Base-by-base conservation (phyloP, 2,797 vertebrate species). In the Atherinosoma microstoma region DNA sequence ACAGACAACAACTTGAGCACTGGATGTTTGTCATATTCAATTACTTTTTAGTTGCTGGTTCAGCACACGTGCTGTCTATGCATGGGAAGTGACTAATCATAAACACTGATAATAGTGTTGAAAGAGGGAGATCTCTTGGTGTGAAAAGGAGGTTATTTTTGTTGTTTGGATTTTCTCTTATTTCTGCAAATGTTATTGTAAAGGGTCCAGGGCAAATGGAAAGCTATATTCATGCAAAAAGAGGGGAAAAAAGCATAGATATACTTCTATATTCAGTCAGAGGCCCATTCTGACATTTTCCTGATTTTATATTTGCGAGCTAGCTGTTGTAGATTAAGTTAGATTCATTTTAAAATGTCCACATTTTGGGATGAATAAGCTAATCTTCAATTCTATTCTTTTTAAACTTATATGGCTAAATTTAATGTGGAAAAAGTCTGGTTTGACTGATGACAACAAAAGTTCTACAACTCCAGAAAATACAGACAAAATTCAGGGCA, bases 41-140 rank as follows among this genome's bases (percentile, higher is more conserved):
- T 59, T 65, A 53, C 32, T 38, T 54, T 63, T 60, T 6, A 54
- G 30, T 38, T 3, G 1, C 27, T 58, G 24, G 16, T 49, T 58
- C 15, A 62, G 40, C 24, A 20, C 32, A 57, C 15, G 30, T 54
- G 13, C 5, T 64, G 5, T 35, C 24, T 6, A 3, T 56, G n/a
- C 10, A 60, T 30, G 0, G 2, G 9, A 76, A 56, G 29, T 73
- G 2, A 53, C 47, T 29, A 59, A 59, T 68, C 64, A 49, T n/a
- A 60, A 58, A 15, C 30, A 47, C 66, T 54, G 11, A 35, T 40
- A 58, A 22, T 24, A 27, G 36, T 0, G 13, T 20, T 42, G 30
- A 57, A 29, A 27, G 36, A 36, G 0, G 20, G 2, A 10, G 13
- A 58, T 36, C 35, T 36, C 10, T 2, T 15, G 13, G 38, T 40